phyloP scores from a whole-genome alignment of 2,113 vertebrate genomes.

The Cairina moschata region DNA sequence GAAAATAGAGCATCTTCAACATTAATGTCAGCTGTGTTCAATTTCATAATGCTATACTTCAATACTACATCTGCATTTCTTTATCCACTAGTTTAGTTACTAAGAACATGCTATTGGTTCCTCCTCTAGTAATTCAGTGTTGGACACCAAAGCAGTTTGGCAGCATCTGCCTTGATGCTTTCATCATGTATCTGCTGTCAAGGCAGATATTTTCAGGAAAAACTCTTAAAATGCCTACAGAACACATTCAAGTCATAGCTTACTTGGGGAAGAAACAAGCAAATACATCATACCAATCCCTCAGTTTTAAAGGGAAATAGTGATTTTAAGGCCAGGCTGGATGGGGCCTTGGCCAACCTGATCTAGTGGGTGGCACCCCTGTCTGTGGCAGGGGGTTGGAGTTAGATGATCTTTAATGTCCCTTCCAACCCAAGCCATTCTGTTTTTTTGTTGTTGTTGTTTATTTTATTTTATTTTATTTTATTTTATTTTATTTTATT shows the following conservation, averaged over 20 bases:
- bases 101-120: neutral
- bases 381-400: no score
- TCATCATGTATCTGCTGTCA: neutral
- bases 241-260: neutral
- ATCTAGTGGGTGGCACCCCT: no score
- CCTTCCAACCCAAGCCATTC: no score
- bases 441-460: neutral
- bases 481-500: neutral
- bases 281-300: neutral
- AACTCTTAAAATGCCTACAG: neutral
- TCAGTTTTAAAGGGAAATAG: neutral
- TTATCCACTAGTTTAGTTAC: neutral
- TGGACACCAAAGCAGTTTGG: neutral
- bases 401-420: no score
- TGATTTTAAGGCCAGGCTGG: no score
- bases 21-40: neutral
- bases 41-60: neutral
- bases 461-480: no score
- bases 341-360: no score
- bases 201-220: neutral
- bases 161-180: neutral
- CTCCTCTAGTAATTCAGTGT: neutral
- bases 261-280: neutral
- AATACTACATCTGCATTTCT: neutral
- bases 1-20: neutral